Evolutionary conservation across 2,113 vertebrate genomes (phyloP).

Genomic region (Echinops telfairi): DNA sequence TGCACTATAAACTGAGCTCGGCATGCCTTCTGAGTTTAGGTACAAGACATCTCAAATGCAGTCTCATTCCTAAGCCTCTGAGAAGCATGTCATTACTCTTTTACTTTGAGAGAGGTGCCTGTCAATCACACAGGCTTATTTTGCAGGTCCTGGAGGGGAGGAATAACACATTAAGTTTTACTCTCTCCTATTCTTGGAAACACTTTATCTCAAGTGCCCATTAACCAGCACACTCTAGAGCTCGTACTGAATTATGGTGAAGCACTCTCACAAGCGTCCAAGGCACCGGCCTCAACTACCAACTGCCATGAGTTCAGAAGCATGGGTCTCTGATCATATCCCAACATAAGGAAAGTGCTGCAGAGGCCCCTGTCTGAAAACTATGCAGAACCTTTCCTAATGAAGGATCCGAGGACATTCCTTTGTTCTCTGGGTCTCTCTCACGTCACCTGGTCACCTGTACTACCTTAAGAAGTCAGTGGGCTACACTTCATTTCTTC

Average conservation of each 20-base stretch:
- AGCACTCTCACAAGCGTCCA: constrained; percentile 14
- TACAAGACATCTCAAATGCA: constrained; percentile 21
- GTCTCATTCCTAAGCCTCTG: constrained; percentile 35
- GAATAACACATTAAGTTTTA: constrained; percentile 73
- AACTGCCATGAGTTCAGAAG: constrained; percentile 46
- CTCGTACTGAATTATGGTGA: constrained; percentile 64
- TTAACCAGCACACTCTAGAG: constrained; percentile 71
- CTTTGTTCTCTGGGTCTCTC: constrained; percentile 29
- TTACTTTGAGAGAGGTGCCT: constrained; percentile 65
- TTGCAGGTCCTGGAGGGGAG: constrained; percentile 71
- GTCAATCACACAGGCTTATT: constrained; percentile 72
- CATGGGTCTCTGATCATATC: neutral
- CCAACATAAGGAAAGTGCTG: constrained; percentile 8
- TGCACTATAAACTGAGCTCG: constrained; percentile 33
- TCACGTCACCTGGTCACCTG: neutral
- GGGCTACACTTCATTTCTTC: constrained; percentile 18
- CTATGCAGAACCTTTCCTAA: neutral
- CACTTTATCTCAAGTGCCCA: constrained; percentile 77
- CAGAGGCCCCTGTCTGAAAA: neutral
- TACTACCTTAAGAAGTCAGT: constrained; percentile 42
- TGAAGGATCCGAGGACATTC: neutral
- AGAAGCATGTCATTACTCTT: constrained; percentile 68
- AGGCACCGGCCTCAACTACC: neutral
- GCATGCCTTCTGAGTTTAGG: neutral
- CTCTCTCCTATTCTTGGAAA: constrained; percentile 75